These are phyloP conservation scores for Panzeria rudis DNA, from an alignment of 2,888 invertebrate species.

Conservation along the genomic window DNA sequence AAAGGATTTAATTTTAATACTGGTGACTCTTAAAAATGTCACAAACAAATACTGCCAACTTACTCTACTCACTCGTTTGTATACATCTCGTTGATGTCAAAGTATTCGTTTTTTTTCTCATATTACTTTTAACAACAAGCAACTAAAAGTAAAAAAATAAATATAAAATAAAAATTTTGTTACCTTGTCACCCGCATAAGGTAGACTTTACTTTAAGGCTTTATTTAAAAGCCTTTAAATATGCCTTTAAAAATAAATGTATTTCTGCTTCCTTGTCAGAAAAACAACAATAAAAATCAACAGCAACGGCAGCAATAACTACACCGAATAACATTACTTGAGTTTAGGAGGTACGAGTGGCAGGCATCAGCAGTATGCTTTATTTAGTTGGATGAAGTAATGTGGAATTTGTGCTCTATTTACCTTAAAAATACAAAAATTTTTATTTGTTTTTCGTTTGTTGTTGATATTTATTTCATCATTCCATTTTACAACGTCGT, in stretches of 20 bases:
- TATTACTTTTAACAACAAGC: neutral
- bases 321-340: neutral
- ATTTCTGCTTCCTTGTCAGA: constrained; percentile 15
- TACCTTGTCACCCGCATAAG: constrained; percentile 24
- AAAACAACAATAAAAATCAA: constrained; percentile 11
- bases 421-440: constrained; percentile 55
- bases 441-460: constrained; percentile 49
- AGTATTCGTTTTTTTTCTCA: neutral
- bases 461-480: constrained; percentile 38
- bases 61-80: neutral
- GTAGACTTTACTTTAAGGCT: constrained; percentile 54
- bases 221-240: constrained; percentile 37
- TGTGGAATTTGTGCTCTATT: constrained; percentile 58
- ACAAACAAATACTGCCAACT: constrained; percentile 9
- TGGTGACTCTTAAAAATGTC: constrained; percentile 13
- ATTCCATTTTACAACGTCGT: constrained; percentile 17
- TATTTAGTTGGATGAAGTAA: constrained; percentile 17
- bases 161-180: constrained; percentile 14
- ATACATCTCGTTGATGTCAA: constrained; percentile 23
- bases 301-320: neutral
- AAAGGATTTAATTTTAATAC: constrained; percentile 25
- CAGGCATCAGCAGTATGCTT: too few species aligned
- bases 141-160: constrained; percentile 18
- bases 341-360: neutral
- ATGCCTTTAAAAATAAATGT: constrained; percentile 23